Conservation (phyloP, 2,888 invertebrate species). For the Lasioglossum malachurum region DNA sequence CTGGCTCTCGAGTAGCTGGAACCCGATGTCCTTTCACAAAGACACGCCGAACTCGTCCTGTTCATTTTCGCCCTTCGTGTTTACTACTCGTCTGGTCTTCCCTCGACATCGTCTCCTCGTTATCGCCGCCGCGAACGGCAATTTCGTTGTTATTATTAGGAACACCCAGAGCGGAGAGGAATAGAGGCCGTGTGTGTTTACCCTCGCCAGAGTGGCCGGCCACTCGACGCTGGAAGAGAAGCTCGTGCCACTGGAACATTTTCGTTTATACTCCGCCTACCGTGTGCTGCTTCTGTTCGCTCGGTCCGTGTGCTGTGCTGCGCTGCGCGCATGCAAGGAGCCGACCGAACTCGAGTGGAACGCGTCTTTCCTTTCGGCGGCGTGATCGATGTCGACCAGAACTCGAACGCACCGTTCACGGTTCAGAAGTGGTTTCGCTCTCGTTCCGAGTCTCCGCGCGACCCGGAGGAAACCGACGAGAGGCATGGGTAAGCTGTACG, state of each 20-base stretch:
- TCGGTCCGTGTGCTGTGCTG: neutral
- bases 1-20: constrained; percentile 48
- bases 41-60: constrained; percentile 35
- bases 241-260: constrained; percentile 63
- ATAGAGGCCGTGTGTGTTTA: constrained; percentile 56
- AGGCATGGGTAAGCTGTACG: neutral
- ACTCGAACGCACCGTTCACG: constrained; percentile 11
- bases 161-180: constrained; percentile 30
- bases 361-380: neutral
- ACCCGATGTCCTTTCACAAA: constrained; percentile 52
- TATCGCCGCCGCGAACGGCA: constrained; percentile 68
- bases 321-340: neutral
- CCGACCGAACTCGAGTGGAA: neutral
- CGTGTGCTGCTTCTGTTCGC: neutral
- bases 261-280: constrained; percentile 45
- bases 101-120: constrained; percentile 70
- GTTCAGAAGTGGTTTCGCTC: neutral
- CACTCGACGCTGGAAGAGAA: constrained; percentile 62
- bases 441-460: neutral
- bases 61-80: constrained; percentile 25
- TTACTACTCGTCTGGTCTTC: constrained; percentile 51
- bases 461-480: neutral
- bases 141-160: constrained; percentile 72
- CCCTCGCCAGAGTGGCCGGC: constrained; percentile 46
- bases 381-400: constrained; percentile 50